phyloP scores from a whole-genome alignment of 2,113 vertebrate genomes.

The Ochotona princeps region DNA sequence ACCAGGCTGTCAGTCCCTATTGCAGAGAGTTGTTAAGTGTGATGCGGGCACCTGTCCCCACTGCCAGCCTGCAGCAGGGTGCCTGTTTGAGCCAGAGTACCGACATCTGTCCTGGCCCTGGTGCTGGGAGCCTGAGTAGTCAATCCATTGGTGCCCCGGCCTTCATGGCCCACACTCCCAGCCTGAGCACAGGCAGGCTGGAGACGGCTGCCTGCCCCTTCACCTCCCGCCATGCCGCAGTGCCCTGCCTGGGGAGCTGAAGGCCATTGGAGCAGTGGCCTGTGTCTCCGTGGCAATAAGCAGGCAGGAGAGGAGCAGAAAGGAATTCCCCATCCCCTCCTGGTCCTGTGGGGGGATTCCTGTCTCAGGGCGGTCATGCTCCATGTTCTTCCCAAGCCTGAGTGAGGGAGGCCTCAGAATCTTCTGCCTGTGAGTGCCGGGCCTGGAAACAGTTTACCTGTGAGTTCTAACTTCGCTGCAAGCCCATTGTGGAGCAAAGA shows the following conservation, averaged over 20 bases:
- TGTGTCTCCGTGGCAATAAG: neutral
- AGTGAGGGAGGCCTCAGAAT: neutral
- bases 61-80: neutral
- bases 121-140: neutral
- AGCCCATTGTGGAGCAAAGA: neutral
- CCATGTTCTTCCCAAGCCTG: neutral
- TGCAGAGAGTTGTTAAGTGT: neutral
- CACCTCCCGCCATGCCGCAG: neutral
- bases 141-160: neutral
- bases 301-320: neutral
- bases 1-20: neutral
- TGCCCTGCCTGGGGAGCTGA: neutral
- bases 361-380: neutral
- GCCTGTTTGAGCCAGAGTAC: neutral
- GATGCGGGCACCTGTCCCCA: neutral
- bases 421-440: neutral
- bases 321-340: neutral
- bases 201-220: neutral
- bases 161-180: neutral
- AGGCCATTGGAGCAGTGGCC: neutral
- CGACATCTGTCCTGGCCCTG: neutral
- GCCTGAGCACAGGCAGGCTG: neutral
- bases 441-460: neutral
- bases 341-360: neutral
- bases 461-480: slow-evolving; percentile 13